A percentile compares a stretch with the other conserved stretches of the same genome.
Evolutionary conservation across 1,140 invertebrate species (phyloP).

Genomic region (Vanessa atalanta): DNA sequence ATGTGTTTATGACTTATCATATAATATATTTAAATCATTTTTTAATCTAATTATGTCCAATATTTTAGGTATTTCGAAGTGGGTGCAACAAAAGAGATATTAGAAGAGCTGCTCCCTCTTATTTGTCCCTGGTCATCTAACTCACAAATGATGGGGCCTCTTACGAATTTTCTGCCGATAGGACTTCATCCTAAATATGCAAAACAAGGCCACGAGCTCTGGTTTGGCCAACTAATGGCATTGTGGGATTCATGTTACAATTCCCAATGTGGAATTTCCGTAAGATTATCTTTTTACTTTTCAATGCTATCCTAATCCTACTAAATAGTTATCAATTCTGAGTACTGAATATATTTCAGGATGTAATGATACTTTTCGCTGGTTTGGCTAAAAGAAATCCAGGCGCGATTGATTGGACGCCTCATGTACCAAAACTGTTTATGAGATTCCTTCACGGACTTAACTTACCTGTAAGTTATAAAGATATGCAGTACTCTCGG

Average conservation of each 20-base stretch:
- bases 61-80: conserved; percentile 86
- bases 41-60: too few relatives aligned
- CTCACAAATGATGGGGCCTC: conserved; percentile 84
- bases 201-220: conserved; percentile 86
- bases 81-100: conserved; percentile 91
- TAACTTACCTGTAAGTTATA: conserved; percentile 90
- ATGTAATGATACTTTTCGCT: conserved; percentile 87
- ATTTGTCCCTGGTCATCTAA: conserved; percentile 85
- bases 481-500: conserved; percentile 71
- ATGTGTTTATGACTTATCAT: background rate
- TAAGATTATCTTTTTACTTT: conserved; percentile 69
- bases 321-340: background rate
- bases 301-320: background rate
- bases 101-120: conserved; percentile 90
- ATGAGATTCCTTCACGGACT: conserved; percentile 88
- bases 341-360: conserved; percentile 68
- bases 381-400: conserved; percentile 88
- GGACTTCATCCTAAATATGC: conserved; percentile 84
- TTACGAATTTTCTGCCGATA: conserved; percentile 90
- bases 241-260: conserved; percentile 89
- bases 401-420: conserved; percentile 94
- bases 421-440: conserved; percentile 91
- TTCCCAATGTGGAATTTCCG: conserved; percentile 85
- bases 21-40: background rate
- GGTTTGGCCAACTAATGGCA: conserved; percentile 92